Evolutionary conservation across 1,140 invertebrate species (phyloP).

Genomic region (Meteorus sp.): DNA sequence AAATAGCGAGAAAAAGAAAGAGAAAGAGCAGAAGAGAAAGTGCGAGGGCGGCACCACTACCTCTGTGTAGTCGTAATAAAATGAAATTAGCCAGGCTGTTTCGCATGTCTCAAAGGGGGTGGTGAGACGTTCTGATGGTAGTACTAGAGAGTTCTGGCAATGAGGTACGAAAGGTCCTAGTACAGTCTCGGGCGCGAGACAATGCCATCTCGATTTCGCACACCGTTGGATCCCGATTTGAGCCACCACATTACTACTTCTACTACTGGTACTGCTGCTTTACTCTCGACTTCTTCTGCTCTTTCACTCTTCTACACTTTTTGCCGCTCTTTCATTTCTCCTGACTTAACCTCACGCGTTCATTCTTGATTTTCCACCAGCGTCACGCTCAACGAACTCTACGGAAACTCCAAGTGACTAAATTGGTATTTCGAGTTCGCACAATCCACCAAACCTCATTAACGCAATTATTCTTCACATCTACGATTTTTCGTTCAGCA

Average conservation of each 20-base stretch:
- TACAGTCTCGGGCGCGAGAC: constrained; percentile 32
- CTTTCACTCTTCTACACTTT: neutral
- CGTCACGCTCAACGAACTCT: too few relatives aligned
- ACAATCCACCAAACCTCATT: too few relatives aligned
- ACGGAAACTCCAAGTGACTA: too few relatives aligned
- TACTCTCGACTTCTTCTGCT: neutral
- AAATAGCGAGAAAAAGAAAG: neutral
- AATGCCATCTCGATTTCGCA: constrained; percentile 42
- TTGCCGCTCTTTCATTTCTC: neutral
- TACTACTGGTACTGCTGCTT: neutral
- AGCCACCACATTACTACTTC: constrained; percentile 28
- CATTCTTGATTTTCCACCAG: too few relatives aligned
- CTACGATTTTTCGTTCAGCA: too few relatives aligned
- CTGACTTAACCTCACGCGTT: too few relatives aligned
- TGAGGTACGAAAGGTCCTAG: constrained; percentile 29
- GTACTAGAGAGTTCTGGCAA: constrained; percentile 17
- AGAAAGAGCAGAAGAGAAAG: constrained; percentile 2
- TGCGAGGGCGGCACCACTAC: constrained; percentile 1
- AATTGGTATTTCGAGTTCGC: too few relatives aligned
- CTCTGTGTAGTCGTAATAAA: constrained; percentile 37
- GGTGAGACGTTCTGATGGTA: neutral
- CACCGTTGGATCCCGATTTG: constrained; percentile 47
- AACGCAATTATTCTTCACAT: too few relatives aligned
- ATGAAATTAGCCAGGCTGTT: constrained; percentile 45
- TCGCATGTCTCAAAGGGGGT: constrained; percentile 27